Evolutionary conservation across 2,888 invertebrate species (phyloP).

Genomic region (Dyspetes luteomarginatus): DNA sequence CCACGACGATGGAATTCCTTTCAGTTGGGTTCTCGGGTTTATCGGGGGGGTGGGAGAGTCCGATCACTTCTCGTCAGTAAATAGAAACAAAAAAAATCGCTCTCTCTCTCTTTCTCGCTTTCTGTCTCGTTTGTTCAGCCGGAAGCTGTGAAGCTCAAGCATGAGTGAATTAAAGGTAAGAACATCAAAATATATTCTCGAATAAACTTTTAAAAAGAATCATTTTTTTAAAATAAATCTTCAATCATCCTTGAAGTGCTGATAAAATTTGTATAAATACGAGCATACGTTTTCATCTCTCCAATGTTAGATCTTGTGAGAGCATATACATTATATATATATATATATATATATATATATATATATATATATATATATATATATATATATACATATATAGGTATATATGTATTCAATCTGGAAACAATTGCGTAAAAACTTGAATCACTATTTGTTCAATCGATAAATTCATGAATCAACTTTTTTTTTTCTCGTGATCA

Average conservation of each 20-base stretch:
- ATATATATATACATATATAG: too few relatives aligned
- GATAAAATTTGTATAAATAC: not conserved
- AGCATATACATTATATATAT: too few relatives aligned
- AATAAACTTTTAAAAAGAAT: not conserved
- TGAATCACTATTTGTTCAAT: not conserved
- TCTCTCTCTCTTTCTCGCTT: slow-evolving; percentile 19
- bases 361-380: too few relatives aligned
- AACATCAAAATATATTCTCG: slow-evolving; percentile 6
- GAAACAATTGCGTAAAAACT: not conserved
- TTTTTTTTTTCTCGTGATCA: not conserved
- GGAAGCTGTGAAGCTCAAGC: slow-evolving; percentile 17
- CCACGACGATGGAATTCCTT: slow-evolving; percentile 64
- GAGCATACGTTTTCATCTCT: slow-evolving; percentile 5
- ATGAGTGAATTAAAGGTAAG: slow-evolving; percentile 55
- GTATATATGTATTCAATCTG: not conserved
- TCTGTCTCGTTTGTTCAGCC: slow-evolving; percentile 22
- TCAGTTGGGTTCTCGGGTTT: slow-evolving; percentile 28
- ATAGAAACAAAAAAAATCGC: slow-evolving; percentile 33
- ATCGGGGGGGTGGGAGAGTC: slow-evolving; percentile 58
- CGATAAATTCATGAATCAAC: not conserved
- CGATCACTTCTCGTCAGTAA: slow-evolving; percentile 39
- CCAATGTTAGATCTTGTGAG: too few relatives aligned
- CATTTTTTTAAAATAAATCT: not conserved
- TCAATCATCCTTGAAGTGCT: not conserved
- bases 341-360: too few relatives aligned